Base-by-base conservation (phyloP, 2,888 invertebrate genomes). In the Aricia artaxerxes region DNA sequence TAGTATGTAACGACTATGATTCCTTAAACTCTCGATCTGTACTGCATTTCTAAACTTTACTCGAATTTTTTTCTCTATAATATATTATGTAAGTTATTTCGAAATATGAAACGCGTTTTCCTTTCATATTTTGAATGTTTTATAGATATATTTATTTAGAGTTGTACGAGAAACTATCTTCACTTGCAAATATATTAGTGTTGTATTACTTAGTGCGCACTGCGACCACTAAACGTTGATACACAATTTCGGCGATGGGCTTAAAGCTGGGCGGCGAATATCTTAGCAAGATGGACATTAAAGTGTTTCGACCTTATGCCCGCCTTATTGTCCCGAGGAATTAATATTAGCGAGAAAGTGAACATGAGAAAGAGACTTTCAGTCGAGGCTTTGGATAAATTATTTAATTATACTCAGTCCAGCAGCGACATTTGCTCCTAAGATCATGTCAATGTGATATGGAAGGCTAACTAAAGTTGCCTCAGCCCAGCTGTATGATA, bases 21-120 rank as follows among this genome's bases (percentile, higher is more conserved):
- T 83, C 84, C 84, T 84, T 79, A 79, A 69, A 80, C 82, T 81
- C 83, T 83, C 78, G 84, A 85, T 85, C 84, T 86, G 84, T 85
- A 80, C 78, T 83, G 83, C 84, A 86, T 85, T 85, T 86, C 80
- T 81, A 79, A 77, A 64, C 77, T 82, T 80, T 80, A 80, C 78
- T 82, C 80, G 79, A 77, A 78, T 80, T 80, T 82, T 80, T 82
- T 81, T 81, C 64, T 81, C 73, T 79, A 78, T 76, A 38, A 69
- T 69, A 69, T 69, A 69, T 69, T 69, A 79, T 79, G 73, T 72
- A 73, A 61, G 73, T 81, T 31, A n/a, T 16, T 57, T 72, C 72
- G 72, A 53, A 53, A 53, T 76, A 78, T 80, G 79, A 79, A 80
- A 79, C 79, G 84, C 83, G 85, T 85, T 85, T 85, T 78, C 16